Base-by-base conservation (phyloP, 2,888 invertebrate genomes). In the Drosophila leonis region DNA sequence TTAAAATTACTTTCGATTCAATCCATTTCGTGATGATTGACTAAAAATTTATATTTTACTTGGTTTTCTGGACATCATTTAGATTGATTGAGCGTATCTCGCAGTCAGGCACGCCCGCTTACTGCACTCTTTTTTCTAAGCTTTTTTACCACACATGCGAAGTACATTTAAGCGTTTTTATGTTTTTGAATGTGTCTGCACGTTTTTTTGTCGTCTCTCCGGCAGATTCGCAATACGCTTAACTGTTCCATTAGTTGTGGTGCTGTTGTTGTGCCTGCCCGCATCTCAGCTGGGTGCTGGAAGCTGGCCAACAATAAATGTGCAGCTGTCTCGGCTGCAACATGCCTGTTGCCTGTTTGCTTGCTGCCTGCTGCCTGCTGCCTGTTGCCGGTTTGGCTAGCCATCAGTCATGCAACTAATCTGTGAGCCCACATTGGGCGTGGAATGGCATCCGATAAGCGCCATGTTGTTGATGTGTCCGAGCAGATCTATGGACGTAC, bases 381-480 rank as follows among this genome's bases (percentile, higher is more conserved):
- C 41, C 68, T 64, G 60, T 67, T 70, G 29, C 12, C 51, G 0
- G 13, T 4, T n/a, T 35, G 35, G 70, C 37, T 62, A 61, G 62
- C 78, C 75, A 78, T 78, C 72, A 64, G 63, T 78, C 78, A 78
- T 75, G 65, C 64, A 67, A 59, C 74, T 78, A 74, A 78, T 78
- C 78, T 78, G 67, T 61, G 77, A 63, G 59, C 15, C 49, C 52
- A 59, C 20, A 18, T 13, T 33, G 31, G 61, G 67, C 37, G 57
- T 61, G 72, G 66, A 57, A 42, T 52, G 48, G 55, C 63, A 54
- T 68, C 60, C 65, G 71, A 78, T 78, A 78, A 78, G 72, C 78
- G 75, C 60, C 71, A 74, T 78, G 72, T 71, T 75, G 78, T 68
- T 75, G 75, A 78, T 75, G 71, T 60, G 57, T 65, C 65, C 59